Evolutionary conservation across 2,888 invertebrate species (phyloP).

Genomic region (Harpagoxenus sublaevis): DNA sequence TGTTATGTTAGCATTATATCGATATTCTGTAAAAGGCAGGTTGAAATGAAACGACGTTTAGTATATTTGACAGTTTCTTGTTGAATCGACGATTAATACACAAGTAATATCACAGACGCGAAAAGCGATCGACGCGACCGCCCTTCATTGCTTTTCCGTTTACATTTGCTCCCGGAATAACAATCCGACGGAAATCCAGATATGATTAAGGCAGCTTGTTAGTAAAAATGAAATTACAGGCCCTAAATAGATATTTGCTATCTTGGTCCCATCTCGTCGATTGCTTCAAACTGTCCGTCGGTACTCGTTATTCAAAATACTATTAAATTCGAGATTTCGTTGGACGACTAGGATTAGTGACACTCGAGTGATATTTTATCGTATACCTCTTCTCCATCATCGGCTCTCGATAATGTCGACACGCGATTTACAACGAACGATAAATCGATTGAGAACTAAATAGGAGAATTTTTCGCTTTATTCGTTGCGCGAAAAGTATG

Average conservation of each 20-base stretch:
- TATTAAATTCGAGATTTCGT: conserved; percentile 55
- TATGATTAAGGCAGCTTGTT: conserved; percentile 77
- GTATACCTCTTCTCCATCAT: conserved; percentile 10
- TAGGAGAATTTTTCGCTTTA: background rate
- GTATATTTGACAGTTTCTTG: conserved; percentile 79
- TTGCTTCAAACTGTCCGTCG: conserved; percentile 65
- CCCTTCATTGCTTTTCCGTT: conserved; percentile 77
- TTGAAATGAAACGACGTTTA: conserved; percentile 68
- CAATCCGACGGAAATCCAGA: conserved; percentile 74
- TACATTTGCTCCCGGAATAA: conserved; percentile 68
- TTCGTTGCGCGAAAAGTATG: background rate
- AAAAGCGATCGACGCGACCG: conserved; percentile 76
- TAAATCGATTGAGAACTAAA: conserved; percentile 64
- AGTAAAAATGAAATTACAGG: conserved; percentile 81
- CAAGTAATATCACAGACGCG: conserved; percentile 86
- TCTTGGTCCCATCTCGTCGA: conserved; percentile 63
- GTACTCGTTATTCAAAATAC: conserved; percentile 56
- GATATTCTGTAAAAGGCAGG: conserved; percentile 32
- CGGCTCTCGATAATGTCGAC: conserved; percentile 18
- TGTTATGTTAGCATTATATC: background rate
- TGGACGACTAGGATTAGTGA: conserved; percentile 53
- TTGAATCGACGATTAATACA: conserved; percentile 84
- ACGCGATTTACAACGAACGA: conserved; percentile 46
- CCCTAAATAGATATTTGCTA: conserved; percentile 72
- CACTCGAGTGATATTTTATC: conserved; percentile 26